Percentiles rank a stretch among this genome's conserved stretches.
Conservation (phyloP, 2,113 vertebrate genomes). For the rat (Rattus norvegicus) region GRCr8 NC_086019.1:9790501-9791000, state of each 20-base stretch:
- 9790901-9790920: neutral
- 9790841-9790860: neutral
- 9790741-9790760: fast-evolving
- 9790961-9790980: neutral
- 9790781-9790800: neutral
- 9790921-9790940: neutral
- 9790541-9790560: neutral
- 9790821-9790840: neutral
- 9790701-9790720: neutral
- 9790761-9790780: neutral
- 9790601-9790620: neutral
- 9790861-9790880: neutral
- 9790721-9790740: neutral
- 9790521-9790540: neutral
- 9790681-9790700: neutral
- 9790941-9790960: neutral
- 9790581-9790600: neutral
- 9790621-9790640: neutral
- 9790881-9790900: neutral
- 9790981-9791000: neutral
- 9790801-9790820: neutral
- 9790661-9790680: neutral
- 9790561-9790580: no score
- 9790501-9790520: neutral
- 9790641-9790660: neutral